Conservation (phyloP, 2,888 invertebrate species). For the Trachelus stipa region DNA sequence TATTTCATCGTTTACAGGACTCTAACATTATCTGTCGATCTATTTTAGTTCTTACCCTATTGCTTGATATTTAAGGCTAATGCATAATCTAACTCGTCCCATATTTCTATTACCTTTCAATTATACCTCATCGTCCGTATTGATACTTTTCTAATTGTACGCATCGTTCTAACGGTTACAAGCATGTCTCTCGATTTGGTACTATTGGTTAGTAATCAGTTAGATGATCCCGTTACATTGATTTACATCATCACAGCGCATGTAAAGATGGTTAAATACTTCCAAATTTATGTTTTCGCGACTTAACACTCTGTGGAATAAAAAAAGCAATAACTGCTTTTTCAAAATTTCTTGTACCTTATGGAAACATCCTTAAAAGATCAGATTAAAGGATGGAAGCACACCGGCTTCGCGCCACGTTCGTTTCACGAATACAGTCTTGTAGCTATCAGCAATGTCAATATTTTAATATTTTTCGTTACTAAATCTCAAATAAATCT, state of each 20-base stretch:
- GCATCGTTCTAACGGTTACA: not conserved
- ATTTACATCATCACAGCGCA: conserved; percentile 35
- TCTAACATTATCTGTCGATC: not conserved
- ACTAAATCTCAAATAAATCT: not conserved
- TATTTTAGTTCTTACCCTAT: not conserved
- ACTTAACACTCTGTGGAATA: not conserved
- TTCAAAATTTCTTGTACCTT: too few species aligned
- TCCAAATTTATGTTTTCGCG: not conserved
- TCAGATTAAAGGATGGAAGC: not conserved
- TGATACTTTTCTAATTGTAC: not conserved
- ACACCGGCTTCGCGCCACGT: not conserved
- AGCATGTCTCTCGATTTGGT: not conserved
- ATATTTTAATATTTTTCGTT: not conserved
- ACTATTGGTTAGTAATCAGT: not conserved
- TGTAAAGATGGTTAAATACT: conserved; percentile 36
- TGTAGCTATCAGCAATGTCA: not conserved
- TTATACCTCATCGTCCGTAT: not conserved
- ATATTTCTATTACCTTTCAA: not conserved
- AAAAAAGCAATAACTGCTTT: not conserved
- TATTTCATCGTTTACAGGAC: not conserved
- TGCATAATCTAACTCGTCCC: not conserved
- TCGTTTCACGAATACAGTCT: conserved; percentile 20
- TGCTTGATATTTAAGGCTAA: not conserved
- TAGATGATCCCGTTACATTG: not conserved
- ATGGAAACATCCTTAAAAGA: not conserved